Percentiles rank a stretch among this genome's conserved stretches.
Evolutionary conservation across 37 sponge, comb jelly and placozoan genomes (phyloP).

Genomic region (Geodia barretti): DNA sequence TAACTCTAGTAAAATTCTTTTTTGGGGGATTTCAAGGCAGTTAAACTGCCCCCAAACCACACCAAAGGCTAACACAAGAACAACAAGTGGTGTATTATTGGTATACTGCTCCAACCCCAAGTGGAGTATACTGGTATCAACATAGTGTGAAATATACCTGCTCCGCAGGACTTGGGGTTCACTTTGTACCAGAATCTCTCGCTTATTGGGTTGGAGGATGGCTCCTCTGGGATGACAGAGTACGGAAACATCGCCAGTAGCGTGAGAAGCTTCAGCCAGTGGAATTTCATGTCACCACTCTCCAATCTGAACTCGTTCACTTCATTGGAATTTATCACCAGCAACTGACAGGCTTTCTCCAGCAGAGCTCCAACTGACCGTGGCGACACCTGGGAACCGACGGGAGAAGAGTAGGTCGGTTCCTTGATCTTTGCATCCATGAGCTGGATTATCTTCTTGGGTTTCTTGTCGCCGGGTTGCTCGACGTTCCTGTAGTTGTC

Average conservation of each 20-base stretch:
- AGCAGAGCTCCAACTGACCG: not conserved
- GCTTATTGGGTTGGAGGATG: slow-evolving; percentile 36
- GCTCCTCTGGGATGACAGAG: slow-evolving; percentile 57
- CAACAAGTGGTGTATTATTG: no score
- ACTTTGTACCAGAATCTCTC: slow-evolving; percentile 22
- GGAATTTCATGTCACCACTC: slow-evolving; percentile 14
- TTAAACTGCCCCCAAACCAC: no score
- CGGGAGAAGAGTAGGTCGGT: not conserved
- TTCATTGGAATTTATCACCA: slow-evolving; percentile 8
- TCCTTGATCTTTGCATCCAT: slow-evolving; percentile 16
- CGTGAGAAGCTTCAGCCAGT: slow-evolving; percentile 35
- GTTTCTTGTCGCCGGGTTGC: slow-evolving; percentile 10
- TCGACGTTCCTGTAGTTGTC: slow-evolving; percentile 32
- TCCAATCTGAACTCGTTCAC: slow-evolving; percentile 36
- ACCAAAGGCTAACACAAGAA: no score
- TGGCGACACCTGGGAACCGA: not conserved
- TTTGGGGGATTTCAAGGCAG: no score
- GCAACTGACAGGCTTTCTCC: not conserved
- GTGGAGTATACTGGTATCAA: no score
- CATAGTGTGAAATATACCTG: slow-evolving; percentile 43
- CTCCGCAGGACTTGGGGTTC: slow-evolving; percentile 27
- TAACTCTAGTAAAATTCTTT: no score
- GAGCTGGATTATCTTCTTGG: slow-evolving; percentile 13
- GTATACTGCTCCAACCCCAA: no score
- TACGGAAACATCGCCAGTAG: slow-evolving; percentile 52